phyloP scores from a whole-genome alignment of 2,888 invertebrate genomes.

The Lasioglossum figueresi region DNA sequence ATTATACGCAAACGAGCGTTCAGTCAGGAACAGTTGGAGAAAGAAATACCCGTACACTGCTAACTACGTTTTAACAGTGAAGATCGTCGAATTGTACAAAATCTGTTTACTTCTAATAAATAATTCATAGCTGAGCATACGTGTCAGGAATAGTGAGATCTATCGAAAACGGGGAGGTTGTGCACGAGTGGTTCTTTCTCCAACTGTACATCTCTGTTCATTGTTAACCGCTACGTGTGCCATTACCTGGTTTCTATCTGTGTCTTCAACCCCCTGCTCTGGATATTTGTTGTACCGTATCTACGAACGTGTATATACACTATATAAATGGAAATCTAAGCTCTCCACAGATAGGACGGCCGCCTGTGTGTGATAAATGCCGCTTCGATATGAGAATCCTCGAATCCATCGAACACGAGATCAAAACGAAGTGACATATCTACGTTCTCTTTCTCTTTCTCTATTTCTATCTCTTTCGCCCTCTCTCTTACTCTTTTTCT shows the following conservation, averaged over 20 bases:
- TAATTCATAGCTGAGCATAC: not conserved
- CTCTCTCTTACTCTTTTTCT: slow-evolving; percentile 16
- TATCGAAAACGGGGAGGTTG: not conserved
- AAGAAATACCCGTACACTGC: not conserved
- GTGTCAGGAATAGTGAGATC: not conserved
- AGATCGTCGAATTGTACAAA: not conserved
- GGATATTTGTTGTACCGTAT: slow-evolving; percentile 62
- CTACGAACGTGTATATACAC: slow-evolving; percentile 58
- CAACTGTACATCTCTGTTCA: slow-evolving; percentile 74
- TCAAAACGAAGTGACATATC: slow-evolving; percentile 52
- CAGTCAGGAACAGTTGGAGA: slow-evolving; percentile 36
- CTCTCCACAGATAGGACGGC: slow-evolving; percentile 63
- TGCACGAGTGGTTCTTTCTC: not conserved
- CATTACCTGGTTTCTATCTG: slow-evolving; percentile 74
- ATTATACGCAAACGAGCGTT: slow-evolving; percentile 55
- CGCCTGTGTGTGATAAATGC: slow-evolving; percentile 44
- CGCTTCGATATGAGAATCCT: slow-evolving; percentile 50
- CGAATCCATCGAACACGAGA: slow-evolving; percentile 50
- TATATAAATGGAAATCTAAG: slow-evolving; percentile 47
- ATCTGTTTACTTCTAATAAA: not conserved
- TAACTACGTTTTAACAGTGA: not conserved
- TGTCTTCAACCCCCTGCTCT: slow-evolving; percentile 57
- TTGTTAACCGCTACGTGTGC: slow-evolving; percentile 79
- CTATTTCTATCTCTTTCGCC: slow-evolving; percentile 2
- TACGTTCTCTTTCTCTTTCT: slow-evolving; percentile 27